Evolutionary conservation across 2,797 vertebrate genomes (phyloP), one percentile per base, ranked within the genome.

Genomic region (Hafferia zeledoni): DNA sequence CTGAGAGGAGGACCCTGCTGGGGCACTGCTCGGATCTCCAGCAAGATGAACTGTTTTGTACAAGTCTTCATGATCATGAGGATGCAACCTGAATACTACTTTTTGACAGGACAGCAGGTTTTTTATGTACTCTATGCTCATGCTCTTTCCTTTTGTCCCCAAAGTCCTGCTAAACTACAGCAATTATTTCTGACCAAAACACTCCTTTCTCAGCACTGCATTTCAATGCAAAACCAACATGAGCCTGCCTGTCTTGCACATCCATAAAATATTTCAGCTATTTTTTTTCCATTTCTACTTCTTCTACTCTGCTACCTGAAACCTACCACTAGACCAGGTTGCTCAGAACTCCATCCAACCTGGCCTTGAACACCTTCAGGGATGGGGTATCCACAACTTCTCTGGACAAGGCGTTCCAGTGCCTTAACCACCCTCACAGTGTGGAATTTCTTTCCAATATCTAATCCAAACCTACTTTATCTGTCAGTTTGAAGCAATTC

Each of bases 1-100:
- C 28, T 78, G 91, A 95, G 83, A 94, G 85, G 20, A 75, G 24
- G 23, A 86, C 18, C 90, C 91, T 1, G 53, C 91, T 88, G 85
- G 13, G 85, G 25, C 61, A 55, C 52, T 55, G 49, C 61, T 89
- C 57, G 35, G 17, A 30, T 47, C 70, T 86, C 87, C 90, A 93
- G 53, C 61, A 78, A 87, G 39, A 27, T 65, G 9, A 87, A 46
- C n/a, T 37, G 46, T 50, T 86, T 69, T 19, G 19, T 52, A 17
- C 20, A 23, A 56, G 43, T 31, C n/a, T 71, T 64, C 6, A 0
- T 17, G 50, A 78, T 37, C 53, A 52, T 2, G 2, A 83, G 23
- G 39, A 35, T 90, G 76, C 57, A 87, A 43, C 8, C 92, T 35
- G 49, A 43, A 30, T 3, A 12, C 10, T 57, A 8, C 4, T 81